A percentile compares a stretch with the other conserved stretches of the same genome.
These are phyloP conservation scores for Sceloporus undulatus DNA, from an alignment of 2,113 vertebrate species.

Conservation along the genomic window DNA sequence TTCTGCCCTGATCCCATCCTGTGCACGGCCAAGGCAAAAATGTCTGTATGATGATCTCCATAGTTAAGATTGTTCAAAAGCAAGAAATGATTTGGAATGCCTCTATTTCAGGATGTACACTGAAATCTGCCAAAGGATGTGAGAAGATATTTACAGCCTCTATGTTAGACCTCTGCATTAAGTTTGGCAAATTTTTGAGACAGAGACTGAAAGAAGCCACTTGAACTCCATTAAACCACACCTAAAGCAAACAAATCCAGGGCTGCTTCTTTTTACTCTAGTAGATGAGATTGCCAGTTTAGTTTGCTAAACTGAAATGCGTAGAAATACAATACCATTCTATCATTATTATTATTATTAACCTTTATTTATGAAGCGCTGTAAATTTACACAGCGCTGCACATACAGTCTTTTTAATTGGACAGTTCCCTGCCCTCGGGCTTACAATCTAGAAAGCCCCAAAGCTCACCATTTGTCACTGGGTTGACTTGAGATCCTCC, in stretches of 20 bases:
- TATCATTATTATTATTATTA: background rate
- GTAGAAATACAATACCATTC: background rate
- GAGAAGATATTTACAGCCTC: background rate
- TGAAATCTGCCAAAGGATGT: background rate
- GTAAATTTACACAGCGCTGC: no score
- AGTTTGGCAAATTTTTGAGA: background rate
- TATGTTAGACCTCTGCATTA: constrained; percentile 24
- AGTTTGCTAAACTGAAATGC: background rate
- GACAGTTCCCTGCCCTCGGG: no score
- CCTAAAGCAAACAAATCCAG: constrained; percentile 2
- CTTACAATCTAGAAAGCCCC: background rate
- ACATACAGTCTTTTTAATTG: no score
- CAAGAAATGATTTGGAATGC: background rate
- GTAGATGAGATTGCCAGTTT: background rate
- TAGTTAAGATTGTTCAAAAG: background rate
- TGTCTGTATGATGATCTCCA: no score
- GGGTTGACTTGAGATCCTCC: background rate
- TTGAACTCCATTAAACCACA: accelerated
- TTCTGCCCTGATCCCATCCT: no score
- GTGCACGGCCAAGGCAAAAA: no score
- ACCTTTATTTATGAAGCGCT: no score
- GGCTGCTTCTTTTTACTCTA: background rate
- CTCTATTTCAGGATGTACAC: background rate
- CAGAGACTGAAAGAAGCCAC: background rate
- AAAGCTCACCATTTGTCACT: background rate